Percentiles rank a stretch among this genome's conserved stretches.
These are phyloP conservation scores for Trichechus manatus DNA, from an alignment of 2,113 vertebrate genomes.

Conservation along the genomic window DNA sequence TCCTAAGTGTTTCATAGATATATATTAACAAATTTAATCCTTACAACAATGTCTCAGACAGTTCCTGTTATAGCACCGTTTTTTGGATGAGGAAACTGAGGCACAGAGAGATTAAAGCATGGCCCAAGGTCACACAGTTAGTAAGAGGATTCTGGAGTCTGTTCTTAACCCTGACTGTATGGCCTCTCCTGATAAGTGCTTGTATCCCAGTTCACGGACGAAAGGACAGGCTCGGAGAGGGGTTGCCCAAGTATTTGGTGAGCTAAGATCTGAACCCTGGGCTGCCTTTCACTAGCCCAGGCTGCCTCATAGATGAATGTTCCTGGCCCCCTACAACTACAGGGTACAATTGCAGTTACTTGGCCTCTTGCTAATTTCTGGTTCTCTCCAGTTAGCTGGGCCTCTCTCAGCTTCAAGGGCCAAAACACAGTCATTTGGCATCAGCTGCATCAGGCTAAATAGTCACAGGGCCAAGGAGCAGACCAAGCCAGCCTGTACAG, in stretches of 20 bases:
- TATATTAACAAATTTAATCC: background rate
- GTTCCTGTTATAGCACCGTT: background rate
- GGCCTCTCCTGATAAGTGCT: background rate
- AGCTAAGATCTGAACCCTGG: background rate
- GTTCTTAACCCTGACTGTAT: background rate
- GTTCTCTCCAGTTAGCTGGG: background rate
- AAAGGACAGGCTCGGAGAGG: background rate
- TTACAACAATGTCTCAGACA: background rate
- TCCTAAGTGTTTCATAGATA: background rate
- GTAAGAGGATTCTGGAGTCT: background rate
- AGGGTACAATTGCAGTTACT: background rate
- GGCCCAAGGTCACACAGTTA: background rate
- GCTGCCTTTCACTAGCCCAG: background rate
- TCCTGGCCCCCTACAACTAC: background rate
- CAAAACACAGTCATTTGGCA: background rate
- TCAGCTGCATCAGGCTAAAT: background rate
- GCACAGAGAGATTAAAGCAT: background rate
- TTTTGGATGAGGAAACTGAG: background rate
- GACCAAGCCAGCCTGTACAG: background rate
- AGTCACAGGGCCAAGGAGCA: background rate
- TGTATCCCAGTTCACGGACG: background rate
- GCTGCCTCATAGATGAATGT: background rate
- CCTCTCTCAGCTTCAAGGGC: background rate
- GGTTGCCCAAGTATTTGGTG: background rate
- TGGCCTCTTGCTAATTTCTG: background rate